Base-by-base conservation (phyloP, 2,113 vertebrate species). In the Calidris pygmaea region DNA sequence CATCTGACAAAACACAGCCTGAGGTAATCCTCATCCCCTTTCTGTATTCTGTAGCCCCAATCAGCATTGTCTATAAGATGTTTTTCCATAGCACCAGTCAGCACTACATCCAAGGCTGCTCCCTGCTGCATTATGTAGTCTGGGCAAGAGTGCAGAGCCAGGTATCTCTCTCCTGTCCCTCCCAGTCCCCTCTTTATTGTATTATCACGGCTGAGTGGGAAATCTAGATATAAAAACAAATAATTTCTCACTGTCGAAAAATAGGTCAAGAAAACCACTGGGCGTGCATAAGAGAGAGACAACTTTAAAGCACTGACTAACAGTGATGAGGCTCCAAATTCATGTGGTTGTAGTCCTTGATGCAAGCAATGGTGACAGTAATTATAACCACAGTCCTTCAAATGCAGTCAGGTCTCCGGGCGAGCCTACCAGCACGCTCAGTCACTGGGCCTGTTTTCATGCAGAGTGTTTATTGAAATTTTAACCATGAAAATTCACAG, bases 301-400 rank as follows among this genome's bases (percentile, higher is more conserved):
- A 22, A 63, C 66, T 93, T 95, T 94, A 65, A 92, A 93, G 91
- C 66, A 55, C 41, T 70, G 80, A 66, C 90, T 89, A 79, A 52
- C 90, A 95, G 76, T 12, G 87, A 91, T 77, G 96, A 92, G 84
- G 70, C 62, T 95, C 89, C 63, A 50, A 34, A 76, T 81, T 80
- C 74, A 32, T 6, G 58, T 39, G 66, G 48, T 60, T 85, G 80
- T 85, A 94, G 72, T 62, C 85, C 74, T 67, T 96, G 96, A 97
- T 92, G 92, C 71, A 85, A 96, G 77, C 84, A 34, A 41, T 79
- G 87, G 91, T 96, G 96, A 96, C 96, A 96, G 89, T 87, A 93
- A 92, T 95, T 92, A 87, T 1, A 92, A 76, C 67, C 50, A 58
- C 91, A 70, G 89, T 73, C 83, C 84, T 95, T 91, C 90, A 89